A percentile compares a stretch with the other conserved stretches of the same genome.
These are phyloP conservation scores for Holacanthus passer DNA, from an alignment of 2,113 vertebrate species.

Conservation along the genomic window DNA sequence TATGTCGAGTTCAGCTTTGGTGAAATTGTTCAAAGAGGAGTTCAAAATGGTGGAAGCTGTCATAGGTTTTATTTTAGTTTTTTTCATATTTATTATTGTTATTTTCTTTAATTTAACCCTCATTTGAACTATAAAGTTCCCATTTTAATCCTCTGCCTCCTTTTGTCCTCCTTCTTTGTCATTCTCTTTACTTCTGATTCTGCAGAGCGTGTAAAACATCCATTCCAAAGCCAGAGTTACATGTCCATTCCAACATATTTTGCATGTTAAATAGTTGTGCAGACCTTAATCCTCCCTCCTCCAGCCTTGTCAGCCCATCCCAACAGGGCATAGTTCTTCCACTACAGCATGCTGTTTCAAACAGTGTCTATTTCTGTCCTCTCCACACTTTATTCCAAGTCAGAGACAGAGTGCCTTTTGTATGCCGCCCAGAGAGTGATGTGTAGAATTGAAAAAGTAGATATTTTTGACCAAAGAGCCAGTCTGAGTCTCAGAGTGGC, in stretches of 20 bases:
- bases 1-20: not conserved
- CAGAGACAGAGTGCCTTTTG: conserved; percentile 86
- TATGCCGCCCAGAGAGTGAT: conserved; percentile 75
- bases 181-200: conserved; percentile 11
- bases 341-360: conserved; percentile 80
- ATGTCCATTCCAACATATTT: conserved; percentile 18
- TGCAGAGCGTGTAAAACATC: conserved; percentile 25
- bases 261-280: conserved; percentile 50
- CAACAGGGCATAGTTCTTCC: conserved; percentile 78
- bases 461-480: conserved; percentile 74
- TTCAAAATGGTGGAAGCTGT: too few relatives aligned
- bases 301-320: conserved; percentile 72
- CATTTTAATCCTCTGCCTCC: not conserved
- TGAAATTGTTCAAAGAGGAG: too few relatives aligned
- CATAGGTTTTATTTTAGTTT: too few relatives aligned
- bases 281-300: conserved; percentile 45
- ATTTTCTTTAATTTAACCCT: too few relatives aligned
- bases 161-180: not conserved
- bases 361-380: conserved; percentile 84
- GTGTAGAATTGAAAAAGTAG: conserved; percentile 76
- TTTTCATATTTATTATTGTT: too few relatives aligned
- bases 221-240: conserved; percentile 25
- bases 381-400: conserved; percentile 81
- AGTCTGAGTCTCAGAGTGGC: conserved; percentile 61
- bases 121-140: too few relatives aligned